These are phyloP conservation scores for Adelges cooleyi DNA, from an alignment of 1,140 invertebrate genomes.

Conservation along the genomic window DNA sequence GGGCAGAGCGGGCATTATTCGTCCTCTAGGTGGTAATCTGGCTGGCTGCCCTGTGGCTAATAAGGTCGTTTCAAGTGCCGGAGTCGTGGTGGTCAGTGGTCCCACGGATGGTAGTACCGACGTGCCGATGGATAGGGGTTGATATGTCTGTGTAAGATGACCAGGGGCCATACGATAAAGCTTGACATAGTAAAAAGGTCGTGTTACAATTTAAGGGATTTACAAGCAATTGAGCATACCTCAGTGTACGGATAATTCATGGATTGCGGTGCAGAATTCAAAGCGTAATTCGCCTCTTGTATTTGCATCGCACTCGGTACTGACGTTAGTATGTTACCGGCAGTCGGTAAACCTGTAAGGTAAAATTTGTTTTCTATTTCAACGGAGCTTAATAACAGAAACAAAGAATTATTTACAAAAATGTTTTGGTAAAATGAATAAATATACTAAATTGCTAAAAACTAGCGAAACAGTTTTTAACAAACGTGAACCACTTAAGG, in stretches of 20 bases:
- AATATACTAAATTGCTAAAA: too few species aligned
- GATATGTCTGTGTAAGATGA: conserved; percentile 27
- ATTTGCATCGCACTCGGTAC: background rate
- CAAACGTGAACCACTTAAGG: too few species aligned
- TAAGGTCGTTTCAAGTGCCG: conserved; percentile 13
- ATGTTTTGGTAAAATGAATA: too few species aligned
- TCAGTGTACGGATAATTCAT: conserved; percentile 22
- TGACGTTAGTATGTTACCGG: background rate
- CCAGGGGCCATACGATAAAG: conserved; percentile 22
- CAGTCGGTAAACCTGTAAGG: conserved; percentile 4
- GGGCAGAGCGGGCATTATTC: conserved; percentile 46
- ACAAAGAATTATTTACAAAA: too few species aligned
- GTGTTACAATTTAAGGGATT: background rate
- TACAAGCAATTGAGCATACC: background rate
- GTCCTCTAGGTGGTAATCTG: conserved; percentile 16
- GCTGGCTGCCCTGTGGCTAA: conserved; percentile 16
- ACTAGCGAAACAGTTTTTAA: too few species aligned
- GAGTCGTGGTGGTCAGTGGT: conserved; percentile 8
- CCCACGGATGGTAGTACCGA: conserved; percentile 17
- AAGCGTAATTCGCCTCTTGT: conserved; percentile 9
- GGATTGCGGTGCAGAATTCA: background rate
- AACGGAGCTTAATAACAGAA: too few species aligned
- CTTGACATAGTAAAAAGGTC: background rate
- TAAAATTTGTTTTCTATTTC: background rate
- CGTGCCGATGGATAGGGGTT: conserved; percentile 23